Conservation (phyloP, 2,797 vertebrate genomes). For the Hypotaenidia okinawae region DNA sequence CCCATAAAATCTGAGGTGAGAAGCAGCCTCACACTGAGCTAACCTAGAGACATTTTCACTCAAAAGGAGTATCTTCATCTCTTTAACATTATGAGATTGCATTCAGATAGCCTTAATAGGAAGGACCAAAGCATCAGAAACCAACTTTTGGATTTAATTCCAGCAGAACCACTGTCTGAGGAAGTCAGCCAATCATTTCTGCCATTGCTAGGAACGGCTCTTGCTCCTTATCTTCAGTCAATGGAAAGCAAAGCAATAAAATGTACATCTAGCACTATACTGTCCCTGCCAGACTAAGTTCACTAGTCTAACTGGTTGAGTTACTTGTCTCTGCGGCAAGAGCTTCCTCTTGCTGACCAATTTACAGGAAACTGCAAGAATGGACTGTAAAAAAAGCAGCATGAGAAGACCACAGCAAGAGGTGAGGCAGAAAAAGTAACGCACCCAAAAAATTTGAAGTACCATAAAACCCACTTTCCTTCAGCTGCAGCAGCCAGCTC, state of each 20-base stretch:
- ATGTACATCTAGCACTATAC: neutral
- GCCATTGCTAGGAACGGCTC: neutral
- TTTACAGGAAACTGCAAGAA: constrained; percentile 57
- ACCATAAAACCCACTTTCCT: neutral
- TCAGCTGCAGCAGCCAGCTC: neutral
- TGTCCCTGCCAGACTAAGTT: neutral
- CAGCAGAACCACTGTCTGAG: neutral
- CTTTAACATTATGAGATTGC: neutral
- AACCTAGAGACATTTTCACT: neutral
- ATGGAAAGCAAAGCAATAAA: neutral
- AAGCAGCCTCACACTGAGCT: neutral
- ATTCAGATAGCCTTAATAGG: neutral
- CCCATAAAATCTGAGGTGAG: neutral
- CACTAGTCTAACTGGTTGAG: neutral
- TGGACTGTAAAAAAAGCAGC: constrained; percentile 8
- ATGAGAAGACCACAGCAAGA: neutral
- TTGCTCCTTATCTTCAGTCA: neutral
- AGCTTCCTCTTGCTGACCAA: constrained; percentile 47
- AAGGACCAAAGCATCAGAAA: neutral
- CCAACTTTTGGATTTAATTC: neutral
- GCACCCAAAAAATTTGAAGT: neutral
- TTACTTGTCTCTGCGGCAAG: neutral
- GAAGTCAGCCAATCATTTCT: neutral
- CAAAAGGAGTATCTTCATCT: neutral
- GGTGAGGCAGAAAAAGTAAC: neutral